Base-by-base conservation (phyloP, 2,113 vertebrate species). In the Talpa occidentalis region DNA sequence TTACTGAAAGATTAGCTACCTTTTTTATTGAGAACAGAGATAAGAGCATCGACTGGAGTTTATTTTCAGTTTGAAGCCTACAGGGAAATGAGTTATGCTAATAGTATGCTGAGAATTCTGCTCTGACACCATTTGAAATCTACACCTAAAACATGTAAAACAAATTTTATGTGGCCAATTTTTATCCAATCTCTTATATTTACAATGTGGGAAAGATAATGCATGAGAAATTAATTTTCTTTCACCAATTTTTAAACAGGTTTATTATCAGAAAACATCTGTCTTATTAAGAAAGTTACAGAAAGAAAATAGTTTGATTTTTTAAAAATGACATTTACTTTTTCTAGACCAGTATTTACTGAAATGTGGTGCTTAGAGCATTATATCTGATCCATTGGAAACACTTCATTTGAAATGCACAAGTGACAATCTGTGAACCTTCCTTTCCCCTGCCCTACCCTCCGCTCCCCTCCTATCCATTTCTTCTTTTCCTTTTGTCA, bases 31-130 rank as follows among this genome's bases (percentile, higher is more conserved):
- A 64, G 67, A 86, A 78, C 17, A 54, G 86, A 88, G 93, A 94
- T 93, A 96, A 96, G 66, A 37, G 64, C 77, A 72, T 78, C 35
- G 28, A 79, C 32, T 92, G 44, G 79, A 91, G 74, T 93, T 94
- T 90, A 77, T 85, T 95, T 93, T 89, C 90, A 95, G 52, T 59
- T 69, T 17, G 52, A 93, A 91, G 7, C 47, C 70, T 62, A 70
- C 79, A 84, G 66, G 37, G 40, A 16, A 89, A 93, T 56, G 12
- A 47, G 66, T 90, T 88, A 96, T 93, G 83, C 28, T 93, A 95
- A 95, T 80, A n/a, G 15, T 64, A 83, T 96, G 64, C 69, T 54
- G 54, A 94, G 72, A 90, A 93, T 83, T 94, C 11, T 93, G 19
- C 82, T 24, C 22, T 78, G 32, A 81, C 32, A 76, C n/a, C n/a